Percentiles rank a stretch among this genome's conserved stretches.
These are phyloP conservation scores for Spilogale gracilis DNA, from an alignment of 2,113 vertebrate species.

Conservation along the genomic window DNA sequence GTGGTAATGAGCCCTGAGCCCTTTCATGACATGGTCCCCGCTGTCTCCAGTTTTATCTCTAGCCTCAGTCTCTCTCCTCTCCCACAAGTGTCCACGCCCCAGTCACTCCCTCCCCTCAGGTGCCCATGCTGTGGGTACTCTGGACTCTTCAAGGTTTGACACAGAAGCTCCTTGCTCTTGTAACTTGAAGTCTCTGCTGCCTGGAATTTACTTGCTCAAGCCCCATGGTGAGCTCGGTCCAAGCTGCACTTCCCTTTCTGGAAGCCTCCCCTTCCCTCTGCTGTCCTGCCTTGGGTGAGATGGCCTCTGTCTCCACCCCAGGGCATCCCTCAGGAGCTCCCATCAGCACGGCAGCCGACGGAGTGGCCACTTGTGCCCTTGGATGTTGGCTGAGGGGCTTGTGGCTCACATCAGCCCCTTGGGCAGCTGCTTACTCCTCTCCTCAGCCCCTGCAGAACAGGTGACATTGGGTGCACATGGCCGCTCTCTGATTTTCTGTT, in stretches of 20 bases:
- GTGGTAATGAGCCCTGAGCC: too few species aligned
- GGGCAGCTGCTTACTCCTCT: not conserved
- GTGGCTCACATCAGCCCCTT: not conserved
- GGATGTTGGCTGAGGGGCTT: not conserved
- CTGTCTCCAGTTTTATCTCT: not conserved
- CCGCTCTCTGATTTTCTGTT: not conserved
- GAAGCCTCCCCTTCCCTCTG: not conserved
- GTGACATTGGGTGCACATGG: not conserved
- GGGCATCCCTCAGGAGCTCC: not conserved
- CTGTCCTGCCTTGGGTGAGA: not conserved
- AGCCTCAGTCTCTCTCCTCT: not conserved
- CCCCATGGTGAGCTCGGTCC: not conserved
- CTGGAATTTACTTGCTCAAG: not conserved
- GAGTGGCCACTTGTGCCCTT: not conserved
- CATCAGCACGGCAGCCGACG: fast-evolving
- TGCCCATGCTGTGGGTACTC: too few species aligned
- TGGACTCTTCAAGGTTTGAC: too few species aligned
- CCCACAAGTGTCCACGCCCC: not conserved
- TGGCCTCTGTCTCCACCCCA: not conserved
- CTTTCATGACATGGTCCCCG: not conserved
- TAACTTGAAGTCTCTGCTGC: not conserved
- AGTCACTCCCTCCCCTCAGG: too few species aligned
- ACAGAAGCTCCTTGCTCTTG: not conserved
- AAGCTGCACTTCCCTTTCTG: not conserved
- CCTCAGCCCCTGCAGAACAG: not conserved